Evolutionary conservation across 2,113 vertebrate species (phyloP).

Genomic region (Hippocampus barbouri): DNA sequence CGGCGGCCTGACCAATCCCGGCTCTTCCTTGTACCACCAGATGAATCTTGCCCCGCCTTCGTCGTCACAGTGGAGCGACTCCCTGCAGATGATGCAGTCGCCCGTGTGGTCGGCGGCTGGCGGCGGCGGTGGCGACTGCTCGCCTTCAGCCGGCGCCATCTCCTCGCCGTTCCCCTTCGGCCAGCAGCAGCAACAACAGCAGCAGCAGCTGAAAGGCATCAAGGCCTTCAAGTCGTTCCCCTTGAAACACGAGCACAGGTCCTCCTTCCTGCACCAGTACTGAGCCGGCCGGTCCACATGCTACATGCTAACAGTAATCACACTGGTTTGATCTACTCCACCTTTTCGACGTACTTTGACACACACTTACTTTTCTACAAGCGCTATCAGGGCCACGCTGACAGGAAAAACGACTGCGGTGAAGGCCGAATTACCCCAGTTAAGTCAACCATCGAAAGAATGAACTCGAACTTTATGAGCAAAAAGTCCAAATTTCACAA

Average conservation of each 20-base stretch:
- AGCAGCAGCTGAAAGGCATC: slow-evolving; percentile 82
- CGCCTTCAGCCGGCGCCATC: slow-evolving; percentile 72
- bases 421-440: background rate
- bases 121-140: slow-evolving; percentile 70
- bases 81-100: slow-evolving; percentile 92
- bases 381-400: background rate
- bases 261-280: slow-evolving; percentile 95
- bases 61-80: slow-evolving; percentile 88
- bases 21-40: slow-evolving; percentile 84
- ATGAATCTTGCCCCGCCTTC: slow-evolving; percentile 81
- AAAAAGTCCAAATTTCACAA: background rate
- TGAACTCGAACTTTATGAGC: background rate
- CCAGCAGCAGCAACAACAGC: slow-evolving; percentile 77
- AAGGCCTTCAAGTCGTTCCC: slow-evolving; percentile 98
- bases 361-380: background rate
- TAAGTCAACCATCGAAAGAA: background rate
- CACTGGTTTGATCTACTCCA: slow-evolving; percentile 35
- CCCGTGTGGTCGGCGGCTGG: slow-evolving; percentile 87
- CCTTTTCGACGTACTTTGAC: background rate
- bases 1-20: slow-evolving; percentile 82
- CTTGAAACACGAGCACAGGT: slow-evolving; percentile 90
- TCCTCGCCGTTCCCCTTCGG: slow-evolving; percentile 81
- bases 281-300: slow-evolving; percentile 53
- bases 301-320: slow-evolving; percentile 18
- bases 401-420: background rate